Evolutionary conservation across 2,888 invertebrate genomes (phyloP).

Genomic region (Ptilodon capucinus): DNA sequence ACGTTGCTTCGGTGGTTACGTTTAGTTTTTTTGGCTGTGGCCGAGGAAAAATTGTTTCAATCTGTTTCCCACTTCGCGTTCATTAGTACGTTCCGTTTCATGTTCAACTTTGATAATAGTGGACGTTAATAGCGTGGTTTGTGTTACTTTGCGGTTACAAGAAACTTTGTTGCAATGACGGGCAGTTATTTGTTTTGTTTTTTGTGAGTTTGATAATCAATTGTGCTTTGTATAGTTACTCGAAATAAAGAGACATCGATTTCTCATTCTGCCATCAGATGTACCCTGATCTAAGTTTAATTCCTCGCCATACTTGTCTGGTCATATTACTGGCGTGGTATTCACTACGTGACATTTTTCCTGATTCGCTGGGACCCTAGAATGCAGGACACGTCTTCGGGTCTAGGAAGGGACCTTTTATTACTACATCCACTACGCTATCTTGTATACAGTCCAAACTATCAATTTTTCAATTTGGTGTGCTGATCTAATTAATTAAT

Average conservation of each 20-base stretch:
- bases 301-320: constrained; percentile 13
- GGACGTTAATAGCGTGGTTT: constrained; percentile 24
- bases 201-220: not conserved
- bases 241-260: too few species aligned
- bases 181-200: not conserved
- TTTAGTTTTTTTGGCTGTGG: constrained; percentile 60
- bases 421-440: not conserved
- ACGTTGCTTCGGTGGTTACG: constrained; percentile 57
- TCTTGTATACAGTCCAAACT: not conserved
- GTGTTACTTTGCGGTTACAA: constrained; percentile 14
- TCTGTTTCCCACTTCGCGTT: constrained; percentile 47
- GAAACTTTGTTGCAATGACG: not conserved
- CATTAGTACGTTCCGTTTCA: constrained; percentile 44
- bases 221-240: not conserved
- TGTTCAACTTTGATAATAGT: constrained; percentile 33
- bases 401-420: constrained; percentile 15
- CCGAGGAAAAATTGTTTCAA: constrained; percentile 57
- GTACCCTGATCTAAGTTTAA: not conserved
- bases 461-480: not conserved
- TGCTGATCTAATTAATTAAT: too few species aligned
- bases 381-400: constrained; percentile 49
- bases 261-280: too few species aligned
- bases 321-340: constrained; percentile 46
- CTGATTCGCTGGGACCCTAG: constrained; percentile 36
- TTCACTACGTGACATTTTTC: constrained; percentile 62